phyloP scores from a whole-genome alignment of 1,140 invertebrate genomes.

The Orussus abietinus region DNA sequence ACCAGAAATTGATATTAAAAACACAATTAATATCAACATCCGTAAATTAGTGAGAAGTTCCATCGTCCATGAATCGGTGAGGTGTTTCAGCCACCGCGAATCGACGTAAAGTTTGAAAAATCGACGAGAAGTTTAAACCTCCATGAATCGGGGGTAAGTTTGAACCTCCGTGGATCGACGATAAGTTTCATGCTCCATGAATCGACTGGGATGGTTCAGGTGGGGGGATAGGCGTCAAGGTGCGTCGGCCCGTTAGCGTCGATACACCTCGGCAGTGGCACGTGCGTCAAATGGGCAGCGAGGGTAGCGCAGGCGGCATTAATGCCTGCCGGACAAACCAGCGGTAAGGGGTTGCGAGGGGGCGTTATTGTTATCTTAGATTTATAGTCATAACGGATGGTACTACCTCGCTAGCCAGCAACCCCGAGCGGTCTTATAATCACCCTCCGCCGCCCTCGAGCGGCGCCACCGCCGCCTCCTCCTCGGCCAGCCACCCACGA shows the following conservation, averaged over 20 bases:
- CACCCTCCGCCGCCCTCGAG: slow-evolving; percentile 42
- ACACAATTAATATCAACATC: too few relatives aligned
- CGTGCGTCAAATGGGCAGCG: slow-evolving; percentile 43
- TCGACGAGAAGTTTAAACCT: too few relatives aligned
- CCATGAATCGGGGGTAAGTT: too few relatives aligned
- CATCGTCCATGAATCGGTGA: too few relatives aligned
- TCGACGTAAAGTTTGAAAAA: too few relatives aligned
- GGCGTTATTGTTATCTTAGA: slow-evolving; percentile 56
- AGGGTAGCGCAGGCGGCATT: slow-evolving; percentile 32
- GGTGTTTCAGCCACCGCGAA: too few relatives aligned
- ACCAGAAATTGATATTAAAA: too few relatives aligned
- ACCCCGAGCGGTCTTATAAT: slow-evolving; percentile 54
- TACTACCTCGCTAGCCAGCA: slow-evolving; percentile 49
- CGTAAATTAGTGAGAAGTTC: too few relatives aligned
- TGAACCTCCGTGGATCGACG: too few relatives aligned
- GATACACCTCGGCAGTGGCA: slow-evolving; percentile 27
- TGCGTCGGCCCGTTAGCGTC: slow-evolving; percentile 20
- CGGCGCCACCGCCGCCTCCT: slow-evolving; percentile 8
- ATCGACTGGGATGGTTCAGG: too few relatives aligned
- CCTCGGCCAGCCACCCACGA: slow-evolving; percentile 25
- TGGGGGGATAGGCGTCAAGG: too few relatives aligned
- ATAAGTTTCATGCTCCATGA: too few relatives aligned
- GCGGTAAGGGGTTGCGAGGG: slow-evolving; percentile 24
- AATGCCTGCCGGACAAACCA: slow-evolving; percentile 40
- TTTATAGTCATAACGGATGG: slow-evolving; percentile 56